Evolutionary conservation across 2,888 invertebrate species (phyloP).

Genomic region (Myopa testacea): DNA sequence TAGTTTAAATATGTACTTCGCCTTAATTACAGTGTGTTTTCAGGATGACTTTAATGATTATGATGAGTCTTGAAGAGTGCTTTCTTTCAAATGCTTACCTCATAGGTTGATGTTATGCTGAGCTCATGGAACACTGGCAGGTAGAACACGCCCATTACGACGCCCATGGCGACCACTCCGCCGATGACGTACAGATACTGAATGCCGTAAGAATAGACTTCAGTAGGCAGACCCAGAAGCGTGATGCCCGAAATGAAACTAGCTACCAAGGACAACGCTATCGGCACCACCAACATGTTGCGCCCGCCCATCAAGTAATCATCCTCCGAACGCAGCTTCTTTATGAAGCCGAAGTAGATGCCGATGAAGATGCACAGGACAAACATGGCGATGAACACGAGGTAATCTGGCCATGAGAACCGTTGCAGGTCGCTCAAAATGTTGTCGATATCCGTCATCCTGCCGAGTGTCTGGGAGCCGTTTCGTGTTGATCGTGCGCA

Average conservation of each 20-base stretch:
- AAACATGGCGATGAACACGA: conserved; percentile 74
- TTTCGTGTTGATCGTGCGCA: background rate
- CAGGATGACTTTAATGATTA: too few relatives aligned
- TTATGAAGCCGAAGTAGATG: conserved; percentile 81
- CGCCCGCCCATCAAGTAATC: conserved; percentile 86
- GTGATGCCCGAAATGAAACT: conserved; percentile 85
- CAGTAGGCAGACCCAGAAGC: conserved; percentile 81
- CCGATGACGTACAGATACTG: conserved; percentile 77
- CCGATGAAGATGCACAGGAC: conserved; percentile 80
- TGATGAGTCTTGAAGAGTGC: background rate
- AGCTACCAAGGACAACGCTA: conserved; percentile 84
- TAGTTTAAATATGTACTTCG: too few relatives aligned
- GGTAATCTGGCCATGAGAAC: conserved; percentile 67
- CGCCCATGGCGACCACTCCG: conserved; percentile 75
- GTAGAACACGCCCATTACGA: conserved; percentile 76
- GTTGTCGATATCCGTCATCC: conserved; percentile 64
- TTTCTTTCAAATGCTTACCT: conserved; percentile 70
- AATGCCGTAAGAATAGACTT: conserved; percentile 84
- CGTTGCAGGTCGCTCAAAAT: conserved; percentile 64
- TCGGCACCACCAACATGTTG: conserved; percentile 82
- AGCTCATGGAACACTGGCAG: conserved; percentile 81
- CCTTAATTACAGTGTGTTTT: too few relatives aligned
- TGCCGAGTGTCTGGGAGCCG: conserved; percentile 25
- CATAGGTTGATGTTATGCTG: conserved; percentile 82
- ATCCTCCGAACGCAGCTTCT: conserved; percentile 73